Evolutionary conservation across 2,888 invertebrate species (phyloP), one percentile per base, ranked within the genome.

Genomic region (Tipula helvola): DNA sequence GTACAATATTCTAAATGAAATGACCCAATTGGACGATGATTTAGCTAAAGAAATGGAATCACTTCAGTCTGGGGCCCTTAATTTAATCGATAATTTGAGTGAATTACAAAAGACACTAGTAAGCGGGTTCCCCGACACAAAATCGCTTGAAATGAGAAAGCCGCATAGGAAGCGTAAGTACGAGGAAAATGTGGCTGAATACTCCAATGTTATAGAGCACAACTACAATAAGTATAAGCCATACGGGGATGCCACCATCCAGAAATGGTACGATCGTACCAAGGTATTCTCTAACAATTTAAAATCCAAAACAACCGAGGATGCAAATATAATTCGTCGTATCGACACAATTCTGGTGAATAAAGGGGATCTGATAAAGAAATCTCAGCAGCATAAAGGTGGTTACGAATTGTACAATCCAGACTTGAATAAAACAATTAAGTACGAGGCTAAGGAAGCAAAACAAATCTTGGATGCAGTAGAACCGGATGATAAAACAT

Each of bases 231-330:
- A 91, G 3, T 96, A 96, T 88, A 93, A 92, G 88, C 90, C 93
- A 7, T 96, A 95, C 89, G 94, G 98, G 90, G 95, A 98, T 90
- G 91, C 94, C 0, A 95, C 96, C 8, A 95, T 99, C 87, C 95
- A 97, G 89, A 98, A 98, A 90, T 99, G 99, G 99, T 96, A 98
- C 91, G 97, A 98, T 88, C 97, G 97, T 91, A 98, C 98, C 0
- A 94, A 96, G 88, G 91, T 97, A 44, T 93, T 95, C 0, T 93
- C 94, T 90, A 95, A 94, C 89, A 93, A 91, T 91, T 52, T 83
- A 18, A 89, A 89, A 10, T 90, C 89, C 87, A 92, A 88, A 91
- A 92, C 93, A 92, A 88, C 92, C 91, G 89, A 93, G 92, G 87
- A 93, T 92, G 88, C 89, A 92, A 88, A 91, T 88, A 89, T 91